Conservation (phyloP, 2,797 vertebrate genomes). For the Craterocephalus amniculus region DNA sequence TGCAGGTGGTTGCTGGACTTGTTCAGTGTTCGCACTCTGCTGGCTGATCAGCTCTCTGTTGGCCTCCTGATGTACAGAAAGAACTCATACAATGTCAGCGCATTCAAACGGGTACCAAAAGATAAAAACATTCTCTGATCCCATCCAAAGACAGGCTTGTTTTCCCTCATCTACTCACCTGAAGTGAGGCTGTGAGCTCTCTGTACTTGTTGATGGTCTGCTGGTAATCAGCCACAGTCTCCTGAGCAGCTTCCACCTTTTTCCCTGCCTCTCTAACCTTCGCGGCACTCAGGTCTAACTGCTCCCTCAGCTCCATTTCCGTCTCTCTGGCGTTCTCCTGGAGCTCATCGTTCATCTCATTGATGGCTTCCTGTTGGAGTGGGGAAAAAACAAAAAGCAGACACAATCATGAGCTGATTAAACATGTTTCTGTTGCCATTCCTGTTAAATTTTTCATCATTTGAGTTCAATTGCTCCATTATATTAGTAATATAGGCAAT, state of each 20-base stretch:
- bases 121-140: neutral
- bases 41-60: constrained; percentile 94
- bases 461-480: no score
- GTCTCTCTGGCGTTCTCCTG: constrained; percentile 97
- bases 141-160: neutral
- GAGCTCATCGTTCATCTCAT: constrained; percentile 99
- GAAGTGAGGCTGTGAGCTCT: constrained; percentile 90
- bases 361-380: constrained; percentile 93
- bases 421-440: neutral
- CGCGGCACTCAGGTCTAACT: constrained; percentile 88
- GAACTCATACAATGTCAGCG: neutral
- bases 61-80: constrained; percentile 82
- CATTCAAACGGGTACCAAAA: neutral
- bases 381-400: constrained; percentile 9
- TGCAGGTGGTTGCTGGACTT: constrained; percentile 90
- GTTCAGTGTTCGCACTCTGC: constrained; percentile 90
- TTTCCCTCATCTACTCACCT: constrained; percentile 79
- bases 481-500: no score
- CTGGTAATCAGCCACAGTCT: constrained; percentile 95
- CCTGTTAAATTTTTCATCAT: neutral
- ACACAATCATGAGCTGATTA: neutral
- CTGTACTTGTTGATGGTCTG: constrained; percentile 97
- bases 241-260: constrained; percentile 93
- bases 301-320: constrained; percentile 95
- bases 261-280: constrained; percentile 92